phyloP scores from a whole-genome alignment of 1,140 invertebrate genomes.

The Euura saliciscinereae region DNA sequence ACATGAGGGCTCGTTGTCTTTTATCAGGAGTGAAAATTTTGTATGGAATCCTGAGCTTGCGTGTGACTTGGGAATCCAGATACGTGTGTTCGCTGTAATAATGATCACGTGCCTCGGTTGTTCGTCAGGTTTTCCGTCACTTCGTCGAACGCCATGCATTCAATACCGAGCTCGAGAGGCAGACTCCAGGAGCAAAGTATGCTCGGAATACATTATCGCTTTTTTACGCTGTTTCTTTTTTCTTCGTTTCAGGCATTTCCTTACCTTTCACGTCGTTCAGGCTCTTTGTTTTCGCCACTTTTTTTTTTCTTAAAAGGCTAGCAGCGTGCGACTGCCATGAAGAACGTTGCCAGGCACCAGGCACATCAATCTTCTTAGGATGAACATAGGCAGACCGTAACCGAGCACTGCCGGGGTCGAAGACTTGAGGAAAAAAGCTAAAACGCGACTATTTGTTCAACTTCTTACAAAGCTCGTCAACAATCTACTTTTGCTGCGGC shows the following conservation, averaged over 20 bases:
- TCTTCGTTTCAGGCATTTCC: neutral
- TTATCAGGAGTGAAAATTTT: neutral
- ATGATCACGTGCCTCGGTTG: neutral
- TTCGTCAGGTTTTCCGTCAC: neutral
- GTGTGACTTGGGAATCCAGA: neutral
- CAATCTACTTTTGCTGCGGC: no score
- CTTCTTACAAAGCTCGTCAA: neutral
- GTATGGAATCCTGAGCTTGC: neutral
- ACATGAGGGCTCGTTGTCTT: neutral
- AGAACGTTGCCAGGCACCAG: neutral
- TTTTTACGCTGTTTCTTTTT: neutral
- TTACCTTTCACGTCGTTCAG: neutral
- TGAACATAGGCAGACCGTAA: neutral
- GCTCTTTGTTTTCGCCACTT: neutral
- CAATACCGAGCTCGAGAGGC: neutral
- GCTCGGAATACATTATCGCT: conserved; percentile 2
- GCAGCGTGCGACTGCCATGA: neutral
- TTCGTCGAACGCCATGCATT: neutral
- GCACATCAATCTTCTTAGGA: conserved; percentile 5
- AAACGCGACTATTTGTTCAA: no score
- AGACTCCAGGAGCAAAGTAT: neutral
- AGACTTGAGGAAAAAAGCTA: neutral
- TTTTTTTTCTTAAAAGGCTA: neutral
- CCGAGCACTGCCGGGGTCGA: neutral
- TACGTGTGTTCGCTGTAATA: neutral